These are phyloP conservation scores for Zaprionus kolodkinae DNA, from an alignment of 1,140 invertebrate species.

Conservation along the genomic window DNA sequence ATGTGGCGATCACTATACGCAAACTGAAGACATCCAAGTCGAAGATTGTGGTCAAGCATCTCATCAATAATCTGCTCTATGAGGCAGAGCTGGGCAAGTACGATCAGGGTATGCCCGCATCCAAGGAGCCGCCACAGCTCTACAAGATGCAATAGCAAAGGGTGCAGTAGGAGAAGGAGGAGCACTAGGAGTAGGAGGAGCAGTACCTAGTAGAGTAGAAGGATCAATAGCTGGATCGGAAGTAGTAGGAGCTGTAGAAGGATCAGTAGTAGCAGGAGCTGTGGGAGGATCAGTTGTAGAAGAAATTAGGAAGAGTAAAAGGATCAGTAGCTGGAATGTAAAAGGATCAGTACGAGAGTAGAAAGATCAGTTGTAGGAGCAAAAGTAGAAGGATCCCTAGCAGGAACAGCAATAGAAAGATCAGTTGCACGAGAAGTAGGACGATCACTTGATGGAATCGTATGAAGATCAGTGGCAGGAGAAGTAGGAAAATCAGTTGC, in stretches of 20 bases:
- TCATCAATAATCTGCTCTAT: conserved; percentile 80
- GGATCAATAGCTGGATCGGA: not conserved
- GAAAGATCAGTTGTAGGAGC: not conserved
- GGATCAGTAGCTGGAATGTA: no score
- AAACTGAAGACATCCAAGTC: conserved; percentile 80
- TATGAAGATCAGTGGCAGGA: not conserved
- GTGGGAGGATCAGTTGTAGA: not conserved
- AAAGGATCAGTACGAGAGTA: no score
- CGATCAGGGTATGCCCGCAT: conserved; percentile 79
- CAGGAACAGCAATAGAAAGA: no score
- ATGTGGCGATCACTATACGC: conserved; percentile 81
- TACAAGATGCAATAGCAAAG: conserved; percentile 72
- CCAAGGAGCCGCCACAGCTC: conserved; percentile 79
- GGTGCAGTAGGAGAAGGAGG: not conserved
- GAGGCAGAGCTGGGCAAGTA: conserved; percentile 81
- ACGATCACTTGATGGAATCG: not conserved
- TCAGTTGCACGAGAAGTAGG: not conserved
- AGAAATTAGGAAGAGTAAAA: no score
- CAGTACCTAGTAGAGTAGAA: not conserved
- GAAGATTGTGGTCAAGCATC: conserved; percentile 79
- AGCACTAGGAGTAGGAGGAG: not conserved
- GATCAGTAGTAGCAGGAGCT: not conserved
- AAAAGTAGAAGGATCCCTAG: not conserved
- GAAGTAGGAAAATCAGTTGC: not conserved
- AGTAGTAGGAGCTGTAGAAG: not conserved